Percentiles rank a stretch among this genome's conserved stretches.
phyloP scores from a whole-genome alignment of 2,888 invertebrate species.

The Tachina fera region DNA sequence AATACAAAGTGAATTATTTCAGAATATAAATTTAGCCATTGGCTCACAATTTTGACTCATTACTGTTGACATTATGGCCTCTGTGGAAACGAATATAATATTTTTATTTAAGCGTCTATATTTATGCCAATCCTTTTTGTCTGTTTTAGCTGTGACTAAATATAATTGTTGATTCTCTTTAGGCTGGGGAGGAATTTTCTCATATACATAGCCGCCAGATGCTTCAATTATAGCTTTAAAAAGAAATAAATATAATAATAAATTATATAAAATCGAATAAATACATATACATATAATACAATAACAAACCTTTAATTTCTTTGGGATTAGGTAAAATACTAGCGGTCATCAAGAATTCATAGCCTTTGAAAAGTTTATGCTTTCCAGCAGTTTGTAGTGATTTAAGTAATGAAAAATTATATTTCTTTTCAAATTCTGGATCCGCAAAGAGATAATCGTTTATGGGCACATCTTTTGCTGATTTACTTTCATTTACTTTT shows the following conservation, averaged over 20 bases:
- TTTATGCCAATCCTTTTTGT: slow-evolving; percentile 75
- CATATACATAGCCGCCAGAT: slow-evolving; percentile 74
- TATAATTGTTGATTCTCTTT: slow-evolving; percentile 72
- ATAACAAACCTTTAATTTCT: slow-evolving; percentile 74
- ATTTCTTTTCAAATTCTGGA: slow-evolving; percentile 74
- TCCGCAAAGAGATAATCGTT: slow-evolving; percentile 71
- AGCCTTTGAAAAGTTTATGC: slow-evolving; percentile 72
- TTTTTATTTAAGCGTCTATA: slow-evolving; percentile 73
- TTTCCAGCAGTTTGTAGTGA: slow-evolving; percentile 73
- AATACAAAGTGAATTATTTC: slow-evolving; percentile 2
- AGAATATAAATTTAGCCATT: slow-evolving; percentile 51
- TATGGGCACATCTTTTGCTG: slow-evolving; percentile 51
- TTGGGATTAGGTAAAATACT: slow-evolving; percentile 73
- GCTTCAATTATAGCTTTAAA: slow-evolving; percentile 75
- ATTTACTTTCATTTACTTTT: slow-evolving; percentile 62
- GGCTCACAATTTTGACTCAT: slow-evolving; percentile 74
- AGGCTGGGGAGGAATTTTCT: slow-evolving; percentile 43
- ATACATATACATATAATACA: background rate
- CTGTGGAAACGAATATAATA: slow-evolving; percentile 74
- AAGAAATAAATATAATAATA: background rate
- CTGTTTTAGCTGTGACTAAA: slow-evolving; percentile 73
- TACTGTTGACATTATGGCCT: slow-evolving; percentile 76
- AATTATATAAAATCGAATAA: background rate
- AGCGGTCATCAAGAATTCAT: slow-evolving; percentile 75
- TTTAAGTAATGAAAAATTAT: slow-evolving; percentile 74